Evolutionary conservation across 1,140 invertebrate species (phyloP), one percentile per base, ranked within the genome.

Genomic region (Diplogasteroides magnus): DNA sequence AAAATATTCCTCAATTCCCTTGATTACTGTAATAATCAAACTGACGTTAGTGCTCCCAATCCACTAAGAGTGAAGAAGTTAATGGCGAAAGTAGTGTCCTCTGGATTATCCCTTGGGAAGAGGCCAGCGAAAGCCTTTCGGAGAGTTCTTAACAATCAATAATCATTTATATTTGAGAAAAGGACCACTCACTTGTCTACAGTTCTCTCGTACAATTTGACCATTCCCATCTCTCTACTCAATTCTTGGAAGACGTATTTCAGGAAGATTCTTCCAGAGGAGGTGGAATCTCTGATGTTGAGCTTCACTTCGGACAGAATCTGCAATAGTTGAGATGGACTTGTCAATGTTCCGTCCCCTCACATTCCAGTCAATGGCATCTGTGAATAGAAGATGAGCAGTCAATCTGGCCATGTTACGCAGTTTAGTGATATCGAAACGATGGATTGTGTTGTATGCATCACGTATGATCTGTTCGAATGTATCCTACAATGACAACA

Each of bases 61-160:
- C 95, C 96, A 83, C 98, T 98, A 0, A 94, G 93, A 0, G 96
- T 98, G 82, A 98, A 98, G 84, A 98, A 99, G 82, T 99, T 99
- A 60, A 99, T 98, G 0, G 96, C 91, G 86, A 99, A 98, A 79
- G 95, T 86, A 0, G 94, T 97, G 83, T 98, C 94, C 80, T 91
- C 90, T 0, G 95, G 94, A 86, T 97, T 91, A 83, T 98, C 93
- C 70, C 91, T 87, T 0, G 96, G 96, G 85, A 99, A 94, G 14
- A 99, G 82, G 0, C 95, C 95, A 70, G 90, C 89, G 85, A 98
- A 95, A 31, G 90, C 91, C 58, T 87, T 85, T 78, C 91, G 88
- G 29, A 98, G 78, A 13, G 91, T 93, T 69, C 90, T 91, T 83
- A 74, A 74, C 66, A 78, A 69, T 75, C 31, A 68, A 61, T n/a